Conservation (phyloP, 2,888 invertebrate genomes). For the Gibbula magus region DNA sequence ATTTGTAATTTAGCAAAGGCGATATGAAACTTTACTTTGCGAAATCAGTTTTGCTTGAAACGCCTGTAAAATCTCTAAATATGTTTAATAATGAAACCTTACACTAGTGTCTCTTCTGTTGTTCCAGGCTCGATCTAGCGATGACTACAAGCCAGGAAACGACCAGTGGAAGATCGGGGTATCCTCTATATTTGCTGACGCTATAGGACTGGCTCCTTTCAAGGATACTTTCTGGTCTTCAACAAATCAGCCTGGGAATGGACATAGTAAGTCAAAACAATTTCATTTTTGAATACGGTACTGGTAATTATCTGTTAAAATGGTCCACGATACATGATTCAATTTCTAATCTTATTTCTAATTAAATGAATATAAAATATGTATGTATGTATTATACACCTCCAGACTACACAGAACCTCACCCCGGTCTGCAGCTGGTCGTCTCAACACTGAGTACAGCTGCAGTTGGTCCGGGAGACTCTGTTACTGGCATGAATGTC, state of each 20-base stretch:
- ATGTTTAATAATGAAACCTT: too few relatives aligned
- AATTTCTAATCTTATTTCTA: too few relatives aligned
- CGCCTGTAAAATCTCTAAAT: too few relatives aligned
- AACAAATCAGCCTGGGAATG: conserved; percentile 48
- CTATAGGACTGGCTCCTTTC: conserved; percentile 52
- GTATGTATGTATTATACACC: too few relatives aligned
- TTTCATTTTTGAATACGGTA: too few relatives aligned
- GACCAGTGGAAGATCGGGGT: conserved; percentile 56
- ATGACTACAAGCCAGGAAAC: conserved; percentile 49
- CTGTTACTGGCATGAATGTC: conserved; percentile 45
- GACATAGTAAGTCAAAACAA: conserved; percentile 49
- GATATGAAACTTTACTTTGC: too few relatives aligned
- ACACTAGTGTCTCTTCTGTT: too few relatives aligned
- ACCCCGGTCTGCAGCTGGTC: conserved; percentile 45
- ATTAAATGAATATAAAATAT: too few relatives aligned
- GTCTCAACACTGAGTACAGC: conserved; percentile 58
- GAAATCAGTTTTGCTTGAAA: too few relatives aligned
- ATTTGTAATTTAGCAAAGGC: too few relatives aligned
- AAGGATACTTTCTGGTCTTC: conserved; percentile 63
- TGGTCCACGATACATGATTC: too few relatives aligned
- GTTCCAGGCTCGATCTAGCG: conserved; percentile 47
- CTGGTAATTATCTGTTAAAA: too few relatives aligned
- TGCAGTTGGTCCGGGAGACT: conserved; percentile 62
- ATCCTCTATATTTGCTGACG: conserved; percentile 49
- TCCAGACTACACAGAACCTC: conserved; percentile 38